Evolutionary conservation across 2,888 invertebrate species (phyloP), one percentile per base, ranked within the genome.

Genomic region (Eristalinus aeneus): DNA sequence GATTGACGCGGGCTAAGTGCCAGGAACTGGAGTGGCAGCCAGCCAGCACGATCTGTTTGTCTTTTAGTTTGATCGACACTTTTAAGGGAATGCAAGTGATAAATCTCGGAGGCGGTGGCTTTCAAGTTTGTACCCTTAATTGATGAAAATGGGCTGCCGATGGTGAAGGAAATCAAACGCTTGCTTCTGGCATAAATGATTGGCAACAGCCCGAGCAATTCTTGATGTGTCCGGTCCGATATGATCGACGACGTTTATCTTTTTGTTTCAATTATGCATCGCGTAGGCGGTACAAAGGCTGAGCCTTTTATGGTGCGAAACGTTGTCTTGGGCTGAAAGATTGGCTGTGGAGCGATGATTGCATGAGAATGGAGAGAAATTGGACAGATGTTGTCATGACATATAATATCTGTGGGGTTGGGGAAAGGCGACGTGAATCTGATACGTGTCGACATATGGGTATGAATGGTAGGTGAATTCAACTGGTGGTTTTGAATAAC

Each of bases 81-180:
- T 74, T 16, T 39, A 20, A 56, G 32, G 22, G 39, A n/a, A 36
- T 53, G 22, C 11, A 31, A 27, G 61, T 56, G 32, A 58, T 23
- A 36, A 31, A 56, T 63, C 71, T 69, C 64, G 58, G 34, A 89
- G 88, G 89, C 88, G 90, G 90, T 89, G 90, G 90, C 90, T 90
- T 90, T 90, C 89, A 89, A 88, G 89, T 86, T 89, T 84, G 85
- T 89, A 83, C 73, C 89, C 89, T 79, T 46, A 46, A 16, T 46
- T 46, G 46, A 46, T 46, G 16, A 46, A 46, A 16, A 16, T 46
- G 46, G 9, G 16, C 8, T 16, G 46, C 16, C 16, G 46, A 16
- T 39, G 11, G 39, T 39, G 39, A 3, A 39, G n/a, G 39, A 39
- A n/a, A 39, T 39, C 39, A 2, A 16, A 16, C n/a, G n/a, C 1